phyloP scores from a whole-genome alignment of 2,113 vertebrate species.

The Chinchilla lanigera region DNA sequence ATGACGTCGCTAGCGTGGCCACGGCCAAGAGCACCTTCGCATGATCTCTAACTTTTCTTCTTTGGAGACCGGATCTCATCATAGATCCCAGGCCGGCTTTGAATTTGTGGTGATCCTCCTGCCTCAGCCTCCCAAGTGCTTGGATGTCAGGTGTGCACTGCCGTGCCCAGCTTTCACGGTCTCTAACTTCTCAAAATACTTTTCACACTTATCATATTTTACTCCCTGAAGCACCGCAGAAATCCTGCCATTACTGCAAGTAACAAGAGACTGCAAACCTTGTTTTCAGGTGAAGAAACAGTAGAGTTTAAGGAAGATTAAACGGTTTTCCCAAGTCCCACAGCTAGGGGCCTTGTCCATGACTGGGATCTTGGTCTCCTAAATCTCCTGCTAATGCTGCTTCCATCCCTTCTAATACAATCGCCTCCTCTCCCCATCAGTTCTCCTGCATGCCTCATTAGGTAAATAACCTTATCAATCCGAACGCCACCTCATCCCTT shows the following conservation, averaged over 20 bases:
- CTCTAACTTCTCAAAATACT: not conserved
- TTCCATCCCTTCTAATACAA: not conserved
- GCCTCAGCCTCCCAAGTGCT: not conserved
- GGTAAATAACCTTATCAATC: not conserved
- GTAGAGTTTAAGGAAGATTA: not conserved
- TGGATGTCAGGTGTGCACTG: not conserved
- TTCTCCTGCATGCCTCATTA: not conserved
- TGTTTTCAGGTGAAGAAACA: not conserved
- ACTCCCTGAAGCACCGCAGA: not conserved
- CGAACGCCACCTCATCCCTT: not conserved
- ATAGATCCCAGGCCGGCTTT: not conserved
- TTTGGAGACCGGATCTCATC: not conserved
- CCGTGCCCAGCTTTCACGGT: not conserved
- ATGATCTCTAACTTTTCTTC: not conserved
- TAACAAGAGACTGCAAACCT: not conserved
- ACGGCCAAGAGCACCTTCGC: not conserved
- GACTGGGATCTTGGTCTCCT: not conserved
- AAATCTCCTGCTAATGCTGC: not conserved
- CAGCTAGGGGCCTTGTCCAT: not conserved
- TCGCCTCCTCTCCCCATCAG: not conserved
- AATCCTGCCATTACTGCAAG: no score
- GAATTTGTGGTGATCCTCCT: not conserved
- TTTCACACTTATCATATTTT: not conserved
- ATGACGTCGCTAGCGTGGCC: fast-evolving
- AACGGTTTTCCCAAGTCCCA: not conserved